Base-by-base conservation (phyloP, 2,113 vertebrate species). In the Willisornis vidua region DNA sequence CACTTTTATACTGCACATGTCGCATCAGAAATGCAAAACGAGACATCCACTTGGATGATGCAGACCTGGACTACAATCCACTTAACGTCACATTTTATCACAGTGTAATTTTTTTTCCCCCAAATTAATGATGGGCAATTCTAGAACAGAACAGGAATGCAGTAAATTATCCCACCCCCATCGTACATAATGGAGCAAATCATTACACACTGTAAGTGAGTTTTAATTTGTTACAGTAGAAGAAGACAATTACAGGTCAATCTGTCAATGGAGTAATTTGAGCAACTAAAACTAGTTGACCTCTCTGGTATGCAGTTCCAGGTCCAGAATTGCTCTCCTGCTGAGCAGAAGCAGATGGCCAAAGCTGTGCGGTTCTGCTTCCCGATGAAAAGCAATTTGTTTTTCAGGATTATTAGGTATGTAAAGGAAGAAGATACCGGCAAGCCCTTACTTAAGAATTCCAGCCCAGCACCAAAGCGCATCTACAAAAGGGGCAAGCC, bases 301-400 rank as follows among this genome's bases (percentile, higher is more conserved):
- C 94, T 84, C 94, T 93, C 73, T 65, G 62, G 28, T 72, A 71
- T 0, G 0, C 79, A 77, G 14, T 78, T 92, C 28, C 79, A 93
- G 10, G 6, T 68, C 57, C 65, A 92, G 88, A 73, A 83, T 73
- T 0, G 0, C 71, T 70, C 68, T 71, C 87, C 93, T 72, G 90
- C 92, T 86, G 74, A 86, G 93, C 72, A 81, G 82, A 70, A 96
- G 70, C 88, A 96, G 92, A 97, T 92, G 85, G 94, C 84, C 89
- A 87, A 76, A 84, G 68, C 46, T 37, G 26, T n/a, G 55, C 29
- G n/a, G 31, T 63, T 93, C 68, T 85, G 35, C 93, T 83, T 91
- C 81, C 63, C 1, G 1, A 39, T 45, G 49, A 82, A 93, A 93
- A 94, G 23, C 35, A 71, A 92, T 92, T 83, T 93, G 55, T 5